Percentiles rank a stretch among this genome's conserved stretches.
Conservation (phyloP, 1,140 invertebrate species). For the Araneus ventricosus region DNA sequence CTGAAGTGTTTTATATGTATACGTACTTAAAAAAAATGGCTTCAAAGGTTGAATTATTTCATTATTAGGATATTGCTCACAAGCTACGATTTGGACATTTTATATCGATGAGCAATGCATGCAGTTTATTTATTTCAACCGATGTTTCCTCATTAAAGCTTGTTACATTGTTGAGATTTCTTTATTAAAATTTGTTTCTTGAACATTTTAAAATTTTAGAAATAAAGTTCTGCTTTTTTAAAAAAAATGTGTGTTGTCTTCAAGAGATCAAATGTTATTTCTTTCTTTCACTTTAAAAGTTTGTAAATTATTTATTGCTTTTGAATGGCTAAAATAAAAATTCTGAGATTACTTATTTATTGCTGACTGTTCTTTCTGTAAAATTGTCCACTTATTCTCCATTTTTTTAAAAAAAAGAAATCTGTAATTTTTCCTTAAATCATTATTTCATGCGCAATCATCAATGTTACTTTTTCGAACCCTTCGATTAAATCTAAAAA, state of each 20-base stretch:
- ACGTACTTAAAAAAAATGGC: neutral
- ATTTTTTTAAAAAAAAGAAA: too few relatives aligned
- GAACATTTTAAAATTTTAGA: neutral
- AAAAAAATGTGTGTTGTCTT: neutral
- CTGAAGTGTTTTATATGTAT: neutral
- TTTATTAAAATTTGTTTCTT: neutral
- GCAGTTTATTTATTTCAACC: constrained; percentile 4
- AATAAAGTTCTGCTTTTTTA: constrained; percentile 1
- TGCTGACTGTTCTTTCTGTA: neutral
- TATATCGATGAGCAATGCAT: neutral
- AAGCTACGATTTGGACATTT: neutral
- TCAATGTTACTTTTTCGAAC: too few relatives aligned
- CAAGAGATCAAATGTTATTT: neutral
- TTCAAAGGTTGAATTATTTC: neutral
- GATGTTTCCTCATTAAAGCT: neutral
- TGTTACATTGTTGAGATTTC: constrained; percentile 16
- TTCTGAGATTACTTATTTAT: constrained; percentile 32
- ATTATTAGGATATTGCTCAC: neutral
- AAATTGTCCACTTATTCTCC: too few relatives aligned
- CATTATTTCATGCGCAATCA: too few relatives aligned
- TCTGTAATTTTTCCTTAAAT: too few relatives aligned
- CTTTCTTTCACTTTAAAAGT: constrained; percentile 1
- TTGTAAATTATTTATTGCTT: constrained; percentile 41
- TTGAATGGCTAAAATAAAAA: constrained; percentile 11
- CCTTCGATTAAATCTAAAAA: too few relatives aligned